Percentiles rank a stretch among this genome's conserved stretches.
Evolutionary conservation across 2,797 vertebrate genomes (phyloP).

Genomic region (Toxotes lorentzi): DNA sequence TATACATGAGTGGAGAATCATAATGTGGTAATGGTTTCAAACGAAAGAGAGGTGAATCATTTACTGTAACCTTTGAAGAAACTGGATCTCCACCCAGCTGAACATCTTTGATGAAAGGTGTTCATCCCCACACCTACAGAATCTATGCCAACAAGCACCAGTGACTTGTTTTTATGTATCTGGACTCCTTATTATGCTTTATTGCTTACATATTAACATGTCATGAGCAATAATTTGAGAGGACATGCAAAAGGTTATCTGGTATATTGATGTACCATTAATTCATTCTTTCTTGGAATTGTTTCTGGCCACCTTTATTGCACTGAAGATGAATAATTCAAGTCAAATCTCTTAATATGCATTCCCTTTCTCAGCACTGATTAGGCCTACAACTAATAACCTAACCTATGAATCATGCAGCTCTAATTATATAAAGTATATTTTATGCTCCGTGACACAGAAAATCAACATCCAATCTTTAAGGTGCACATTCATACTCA

Average conservation of each 20-base stretch:
- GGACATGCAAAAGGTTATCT: slow-evolving; percentile 6
- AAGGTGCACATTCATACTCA: background rate
- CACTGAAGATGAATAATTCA: slow-evolving; percentile 37
- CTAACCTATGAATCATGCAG: slow-evolving; percentile 24
- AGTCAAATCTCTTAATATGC: slow-evolving; percentile 8
- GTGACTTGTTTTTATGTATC: background rate
- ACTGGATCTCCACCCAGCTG: too few species aligned
- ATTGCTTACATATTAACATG: background rate
- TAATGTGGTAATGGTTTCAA: too few species aligned
- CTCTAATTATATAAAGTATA: slow-evolving; percentile 26
- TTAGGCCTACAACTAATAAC: slow-evolving; percentile 3
- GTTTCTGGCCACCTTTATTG: slow-evolving; percentile 25
- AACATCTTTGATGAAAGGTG: too few species aligned
- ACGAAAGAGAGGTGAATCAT: too few species aligned
- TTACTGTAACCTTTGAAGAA: too few species aligned
- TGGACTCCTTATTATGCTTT: background rate
- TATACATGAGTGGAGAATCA: too few species aligned
- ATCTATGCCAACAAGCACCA: background rate
- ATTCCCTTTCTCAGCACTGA: slow-evolving; percentile 16
- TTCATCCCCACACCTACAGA: too few species aligned
- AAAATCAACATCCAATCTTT: slow-evolving; percentile 26
- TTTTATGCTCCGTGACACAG: slow-evolving; percentile 15
- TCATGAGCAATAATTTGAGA: background rate
- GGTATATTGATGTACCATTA: slow-evolving; percentile 15
- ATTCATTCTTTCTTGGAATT: slow-evolving; percentile 29